Evolutionary conservation across 1,140 invertebrate species (phyloP).

Genomic region (Spodoptera frugiperda): DNA sequence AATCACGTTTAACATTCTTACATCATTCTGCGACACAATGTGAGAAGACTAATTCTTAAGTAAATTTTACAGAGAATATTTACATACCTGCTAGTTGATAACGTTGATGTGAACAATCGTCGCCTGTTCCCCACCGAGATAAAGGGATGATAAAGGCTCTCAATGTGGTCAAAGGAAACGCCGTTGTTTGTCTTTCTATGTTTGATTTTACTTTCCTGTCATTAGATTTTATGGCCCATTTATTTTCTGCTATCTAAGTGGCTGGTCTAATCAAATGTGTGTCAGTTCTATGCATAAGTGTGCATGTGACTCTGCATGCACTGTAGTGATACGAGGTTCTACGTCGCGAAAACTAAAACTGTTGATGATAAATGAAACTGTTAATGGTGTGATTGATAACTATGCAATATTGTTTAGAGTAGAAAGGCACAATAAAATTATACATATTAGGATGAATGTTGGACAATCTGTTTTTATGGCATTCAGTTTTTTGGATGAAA

Average conservation of each 20-base stretch:
- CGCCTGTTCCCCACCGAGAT: conserved; percentile 64
- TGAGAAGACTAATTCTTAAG: conserved; percentile 66
- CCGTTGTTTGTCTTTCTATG: conserved; percentile 66
- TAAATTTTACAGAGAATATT: conserved; percentile 65
- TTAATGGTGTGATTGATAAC: no score
- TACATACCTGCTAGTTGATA: conserved; percentile 63
- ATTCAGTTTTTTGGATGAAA: no score
- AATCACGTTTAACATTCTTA: conserved; percentile 40
- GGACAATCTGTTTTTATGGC: no score
- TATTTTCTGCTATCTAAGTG: conserved; percentile 38
- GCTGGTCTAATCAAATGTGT: conserved; percentile 38
- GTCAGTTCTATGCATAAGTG: conserved; percentile 24
- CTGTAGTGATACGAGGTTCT: not conserved
- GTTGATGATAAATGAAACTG: no score
- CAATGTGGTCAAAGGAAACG: conserved; percentile 75
- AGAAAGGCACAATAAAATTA: no score
- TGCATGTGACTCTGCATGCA: conserved; percentile 16
- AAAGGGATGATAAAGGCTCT: conserved; percentile 63
- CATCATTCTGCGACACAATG: conserved; percentile 56
- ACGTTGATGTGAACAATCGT: conserved; percentile 64
- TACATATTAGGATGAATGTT: no score
- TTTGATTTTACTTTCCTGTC: conserved; percentile 65
- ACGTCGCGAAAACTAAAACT: no score
- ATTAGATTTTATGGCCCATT: conserved; percentile 44
- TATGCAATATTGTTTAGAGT: no score